Evolutionary conservation across 1,140 invertebrate species (phyloP), one percentile per base, ranked within the genome.

Genomic region (Phymastichus coffea): DNA sequence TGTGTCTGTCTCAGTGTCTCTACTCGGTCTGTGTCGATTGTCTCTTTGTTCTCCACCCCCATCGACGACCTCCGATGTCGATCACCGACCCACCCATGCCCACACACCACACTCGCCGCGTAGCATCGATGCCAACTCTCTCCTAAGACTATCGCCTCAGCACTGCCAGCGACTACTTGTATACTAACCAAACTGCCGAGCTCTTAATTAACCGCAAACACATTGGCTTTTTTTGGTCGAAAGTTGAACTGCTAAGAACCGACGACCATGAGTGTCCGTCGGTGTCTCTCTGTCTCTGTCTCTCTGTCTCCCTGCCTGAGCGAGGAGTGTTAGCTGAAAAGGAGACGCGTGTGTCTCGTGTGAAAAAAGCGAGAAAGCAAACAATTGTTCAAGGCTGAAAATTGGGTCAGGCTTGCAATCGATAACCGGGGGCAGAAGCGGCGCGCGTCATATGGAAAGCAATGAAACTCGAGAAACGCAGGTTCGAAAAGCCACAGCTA

Each of bases 81-180:
- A n/a, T 23, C 22, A 20, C 22, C 17, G 9, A 17, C 30, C n/a
- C 26, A 12, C 22, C 1, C 30, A 23, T 15, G 19, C 14, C 7
- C 30, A 48, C 46, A 48, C 46, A 48, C 20, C 10, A 12, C 22
- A 47, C 15, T 22, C 26, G 23, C 26, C 30, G 30, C 3, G 14
- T 14, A 33, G 7, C 37, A 12, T 15, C n/a, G 6, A 9, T 40
- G 15, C 37, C 37, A 4, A 12, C 15, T 40, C 37, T 40, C 37
- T 40, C 37, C 33, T 35, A 64, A 41, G 28, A 64, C 41, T 68
- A 66, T 66, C 64, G 72, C 74, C 73, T 74, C 60, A 30, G 72
- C 74, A 76, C 73, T 73, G 73, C 74, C 55, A 73, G 71, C 70
- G 54, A 75, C 72, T 72, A 72, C 74, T 73, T 68, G 72, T 69